Base-by-base conservation (phyloP, 2,888 invertebrate genomes). In the Leptopilina drosophilae region DNA sequence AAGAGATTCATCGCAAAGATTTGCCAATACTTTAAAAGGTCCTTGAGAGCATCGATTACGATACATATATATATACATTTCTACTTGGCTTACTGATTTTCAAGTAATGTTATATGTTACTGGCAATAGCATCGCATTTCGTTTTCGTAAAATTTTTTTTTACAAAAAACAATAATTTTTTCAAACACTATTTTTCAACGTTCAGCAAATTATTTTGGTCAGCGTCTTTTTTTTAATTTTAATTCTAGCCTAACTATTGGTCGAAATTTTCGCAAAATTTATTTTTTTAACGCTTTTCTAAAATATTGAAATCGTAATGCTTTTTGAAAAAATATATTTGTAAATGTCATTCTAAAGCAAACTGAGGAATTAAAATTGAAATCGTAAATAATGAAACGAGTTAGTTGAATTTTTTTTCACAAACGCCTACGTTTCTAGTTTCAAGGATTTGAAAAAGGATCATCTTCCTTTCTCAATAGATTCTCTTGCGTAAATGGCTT, bases 391-490 rank as follows among this genome's bases (percentile, higher is more conserved):
- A 67, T 67, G 4, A 42, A 15, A n/a, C 42, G 3, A 5, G 42
- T 42, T 42, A 42, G 11, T 15, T 11, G 5, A 15, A 67, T 42
- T 40, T 67, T 11, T 11, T 67, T 15, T 15, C 42, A 67, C 42
- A 67, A 67, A 67, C 46, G 46, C 66, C 66, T 15, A 49, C 66
- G 46, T n/a, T 67, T 46, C 9, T 67, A 11, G 15, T 42, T 67
- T 67, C 46, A 67, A 6, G n/a, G 66, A 20, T 67, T 42, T 20
- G 14, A 15, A 69, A 56, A 78, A 64, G 67, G 80, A 80, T 80
- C 80, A 80, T 81, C 81, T 81, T 78, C 80, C 81, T 80, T 80
- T 81, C 81, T 77, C 77, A 5, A 15, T 67, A 8, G 12, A 49
- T 67, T 40, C 15, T 42, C 40, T 67, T 67, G 15, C 66, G 15